A percentile compares a stretch with the other conserved stretches of the same genome.
Conservation (phyloP, 2,888 invertebrate species). For the Toxonevra muliebris region DNA sequence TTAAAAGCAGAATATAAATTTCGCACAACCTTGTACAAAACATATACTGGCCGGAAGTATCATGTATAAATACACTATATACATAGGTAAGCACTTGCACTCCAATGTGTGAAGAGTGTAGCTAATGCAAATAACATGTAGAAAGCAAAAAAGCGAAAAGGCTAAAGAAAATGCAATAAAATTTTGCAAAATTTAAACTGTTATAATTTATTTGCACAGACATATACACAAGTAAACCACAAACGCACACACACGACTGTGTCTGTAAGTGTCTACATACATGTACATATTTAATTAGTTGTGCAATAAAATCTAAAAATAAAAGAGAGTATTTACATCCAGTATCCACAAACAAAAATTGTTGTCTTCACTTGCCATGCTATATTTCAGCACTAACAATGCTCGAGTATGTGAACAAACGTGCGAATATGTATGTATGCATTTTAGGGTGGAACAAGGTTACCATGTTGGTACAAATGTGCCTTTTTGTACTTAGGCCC, state of each 20-base stretch:
- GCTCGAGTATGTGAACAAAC: constrained; percentile 19
- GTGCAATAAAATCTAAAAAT: background rate
- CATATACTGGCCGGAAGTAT: too few relatives aligned
- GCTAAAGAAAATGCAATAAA: background rate
- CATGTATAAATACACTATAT: too few relatives aligned
- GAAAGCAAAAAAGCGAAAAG: background rate
- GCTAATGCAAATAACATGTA: background rate
- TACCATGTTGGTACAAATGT: too few relatives aligned
- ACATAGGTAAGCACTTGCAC: too few relatives aligned
- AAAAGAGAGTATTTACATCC: background rate
- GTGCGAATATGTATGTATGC: background rate
- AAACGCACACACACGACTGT: background rate
- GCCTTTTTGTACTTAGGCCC: too few relatives aligned
- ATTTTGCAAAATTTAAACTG: background rate
- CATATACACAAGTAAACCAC: background rate
- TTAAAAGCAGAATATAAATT: too few relatives aligned
- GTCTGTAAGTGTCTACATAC: background rate
- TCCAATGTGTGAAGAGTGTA: background rate
- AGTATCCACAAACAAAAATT: background rate
- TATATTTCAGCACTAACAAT: constrained; percentile 12
- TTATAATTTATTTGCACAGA: constrained; percentile 1
- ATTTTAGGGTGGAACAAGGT: background rate
- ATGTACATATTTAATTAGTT: constrained; percentile 2
- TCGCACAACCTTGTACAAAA: too few relatives aligned
- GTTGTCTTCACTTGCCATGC: background rate